Base-by-base conservation (phyloP, 2,888 invertebrate species). In the Plutella xylostella region DNA sequence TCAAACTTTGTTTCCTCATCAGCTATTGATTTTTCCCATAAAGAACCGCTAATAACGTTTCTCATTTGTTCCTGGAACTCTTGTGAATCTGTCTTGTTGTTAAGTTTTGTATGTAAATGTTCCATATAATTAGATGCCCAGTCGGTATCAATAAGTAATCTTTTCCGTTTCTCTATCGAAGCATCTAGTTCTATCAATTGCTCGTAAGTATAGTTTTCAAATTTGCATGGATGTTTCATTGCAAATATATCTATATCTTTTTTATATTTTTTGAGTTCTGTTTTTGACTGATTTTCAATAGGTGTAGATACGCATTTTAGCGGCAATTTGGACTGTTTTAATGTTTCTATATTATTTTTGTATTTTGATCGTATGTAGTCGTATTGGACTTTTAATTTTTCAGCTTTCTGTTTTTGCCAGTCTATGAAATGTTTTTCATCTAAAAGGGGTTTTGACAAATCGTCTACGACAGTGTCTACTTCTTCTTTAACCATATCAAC, bases 321-420 rank as follows among this genome's bases (percentile, higher is more conserved):
- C 9, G 6, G 12, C 34, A 34, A 12, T 51, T n/a, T n/a, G n/a
- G n/a, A n/a, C n/a, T 80, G 73, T 48, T 72, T 63, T 42, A 75
- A 68, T 53, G 65, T 72, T 15, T 55, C 56, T 33, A 75, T 49
- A 52, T 61, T 69, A 68, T 72, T 79, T n/a, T 67, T 71, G 55
- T 69, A 85, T 53, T 64, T 77, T 51, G 75, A 74, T 51, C 71
- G 70, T 31, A 75, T 71, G 45, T 62, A 75, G 34, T 72, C 72
- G 47, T 77, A 79, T 0, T 71, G 74, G 20, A 77, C 70, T 59
- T 85, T 69, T 1, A 86, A 64, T 53, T 75, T 62, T 30, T 73
- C 60, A 4, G 75, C 61, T 60, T 86, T 85, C 50, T 80, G 77
- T 55, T 71, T 82, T 57, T 88, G 85, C 88, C 88, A 89, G 47